Base-by-base conservation (phyloP, 2,113 vertebrate species). In the Perca fluviatilis region DNA sequence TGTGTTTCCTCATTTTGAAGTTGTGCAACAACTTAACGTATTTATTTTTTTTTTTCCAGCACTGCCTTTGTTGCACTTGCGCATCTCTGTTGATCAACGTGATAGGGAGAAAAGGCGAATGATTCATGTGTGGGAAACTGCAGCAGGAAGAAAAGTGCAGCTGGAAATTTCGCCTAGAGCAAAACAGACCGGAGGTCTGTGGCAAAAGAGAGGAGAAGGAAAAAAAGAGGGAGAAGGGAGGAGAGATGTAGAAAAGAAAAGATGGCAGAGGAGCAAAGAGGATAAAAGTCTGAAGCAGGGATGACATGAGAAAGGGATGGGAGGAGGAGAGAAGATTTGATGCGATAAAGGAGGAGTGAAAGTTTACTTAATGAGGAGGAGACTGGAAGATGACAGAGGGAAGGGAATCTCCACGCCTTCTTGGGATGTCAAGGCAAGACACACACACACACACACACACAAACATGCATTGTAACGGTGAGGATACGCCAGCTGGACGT, bases 121-220 rank as follows among this genome's bases (percentile, higher is more conserved):
- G 78, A 72, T 76, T 60, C 74, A 78, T 80, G 80, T 88, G 89
- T 72, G 21, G 80, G 88, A 84, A 85, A 77, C 33, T 85, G 91
- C 89, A 91, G 87, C 69, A 89, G 87, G 89, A 86, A 87, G 78
- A 65, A 77, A 68, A 88, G 79, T 53, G 18, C 89, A 94, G 89
- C 77, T 93, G 91, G 90, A 92, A 93, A 83, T 86, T 86, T 62
- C 79, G 92, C 93, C 92, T 62, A 68, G 56, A 90, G 90, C 47
- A 6, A 88, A 69, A 83, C 74, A 80, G 60, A 69, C 51, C 49
- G 79, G 68, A 81, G 83, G 60, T 74, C 77, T 77, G 85, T 74
- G 74, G 83, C n/a, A 21, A 62, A 79, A 71, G 54, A 61, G 57
- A 40, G 23, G 18, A 50, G 40, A 56, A 53, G 49, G 60, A 23